These are phyloP conservation scores for Saturnia pavonia DNA, from an alignment of 2,888 invertebrate genomes.

Conservation along the genomic window DNA sequence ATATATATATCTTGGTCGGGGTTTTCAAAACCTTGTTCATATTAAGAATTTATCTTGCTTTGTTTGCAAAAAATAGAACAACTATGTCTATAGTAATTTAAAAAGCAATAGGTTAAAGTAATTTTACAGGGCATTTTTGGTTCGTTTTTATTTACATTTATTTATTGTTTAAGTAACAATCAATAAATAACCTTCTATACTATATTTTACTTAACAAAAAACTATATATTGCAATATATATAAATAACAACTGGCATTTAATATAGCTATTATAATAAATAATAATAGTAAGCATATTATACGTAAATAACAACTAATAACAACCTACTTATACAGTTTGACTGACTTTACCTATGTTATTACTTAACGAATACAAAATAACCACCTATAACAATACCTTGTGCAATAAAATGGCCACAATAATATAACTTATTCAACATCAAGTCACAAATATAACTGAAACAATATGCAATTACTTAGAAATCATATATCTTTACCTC, in stretches of 20 bases:
- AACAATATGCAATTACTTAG: neutral
- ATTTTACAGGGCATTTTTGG: too few species aligned
- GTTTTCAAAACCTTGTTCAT: too few species aligned
- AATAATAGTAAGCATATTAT: neutral
- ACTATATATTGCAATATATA: too few species aligned
- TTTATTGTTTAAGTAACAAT: too few species aligned
- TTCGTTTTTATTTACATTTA: too few species aligned
- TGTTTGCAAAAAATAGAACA: neutral
- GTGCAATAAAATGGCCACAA: neutral
- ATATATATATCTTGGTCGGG: too few species aligned
- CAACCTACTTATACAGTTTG: too few species aligned
- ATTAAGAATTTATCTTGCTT: neutral
- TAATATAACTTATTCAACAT: neutral
- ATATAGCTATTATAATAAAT: too few species aligned
- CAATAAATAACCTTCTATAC: too few species aligned
- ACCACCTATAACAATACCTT: neutral
- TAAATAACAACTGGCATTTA: too few species aligned
- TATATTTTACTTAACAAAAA: neutral
- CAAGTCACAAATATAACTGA: neutral
- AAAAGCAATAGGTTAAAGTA: too few species aligned
- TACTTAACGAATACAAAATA: neutral
- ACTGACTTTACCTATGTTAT: neutral
- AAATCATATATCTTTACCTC: neutral
- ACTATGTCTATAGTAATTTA: neutral
- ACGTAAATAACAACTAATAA: neutral